These are phyloP conservation scores for Neomonachus schauinslandi DNA, from an alignment of 2,113 vertebrate genomes.

Conservation along the genomic window DNA sequence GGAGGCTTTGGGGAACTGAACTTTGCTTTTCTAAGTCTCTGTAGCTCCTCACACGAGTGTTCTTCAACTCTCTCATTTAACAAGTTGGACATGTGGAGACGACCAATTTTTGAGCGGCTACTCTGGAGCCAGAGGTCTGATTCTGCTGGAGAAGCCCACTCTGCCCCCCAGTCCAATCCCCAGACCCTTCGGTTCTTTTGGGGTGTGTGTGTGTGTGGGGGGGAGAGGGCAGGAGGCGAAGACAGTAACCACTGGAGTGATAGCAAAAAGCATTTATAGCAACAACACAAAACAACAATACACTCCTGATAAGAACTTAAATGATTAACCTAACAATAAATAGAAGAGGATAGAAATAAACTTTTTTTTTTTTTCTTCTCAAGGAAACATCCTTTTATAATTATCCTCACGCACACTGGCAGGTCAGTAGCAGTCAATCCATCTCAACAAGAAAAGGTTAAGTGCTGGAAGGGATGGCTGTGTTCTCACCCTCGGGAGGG, in stretches of 20 bases:
- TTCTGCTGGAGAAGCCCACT: constrained; percentile 16
- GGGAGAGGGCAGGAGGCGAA: constrained; percentile 39
- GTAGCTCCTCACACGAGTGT: constrained; percentile 56
- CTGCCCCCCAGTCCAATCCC: background rate
- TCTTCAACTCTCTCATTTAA: constrained; percentile 39
- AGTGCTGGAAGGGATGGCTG: constrained; percentile 63
- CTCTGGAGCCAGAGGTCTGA: constrained; percentile 39
- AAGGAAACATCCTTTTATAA: constrained; percentile 76
- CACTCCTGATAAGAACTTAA: constrained; percentile 78
- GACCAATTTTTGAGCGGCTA: constrained; percentile 47
- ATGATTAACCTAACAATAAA: constrained; percentile 84
- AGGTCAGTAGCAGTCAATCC: constrained; percentile 82
- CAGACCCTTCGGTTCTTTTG: background rate
- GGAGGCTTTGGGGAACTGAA: constrained; percentile 86
- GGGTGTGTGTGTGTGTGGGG: background rate
- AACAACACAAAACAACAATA: constrained; percentile 73
- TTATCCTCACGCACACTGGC: constrained; percentile 75
- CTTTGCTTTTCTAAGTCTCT: constrained; percentile 77
- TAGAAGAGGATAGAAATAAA: constrained; percentile 79
- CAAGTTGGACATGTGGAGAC: background rate
- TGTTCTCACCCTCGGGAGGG: background rate
- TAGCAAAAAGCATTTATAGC: constrained; percentile 67
- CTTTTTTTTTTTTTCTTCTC: constrained; percentile 46
- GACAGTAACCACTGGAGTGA: constrained; percentile 65
- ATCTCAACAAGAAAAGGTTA: constrained; percentile 32